Percentiles rank a stretch among this genome's conserved stretches.
Conservation (phyloP, 2,797 vertebrate genomes). For the Mormyrus proboscirostris region DNA sequence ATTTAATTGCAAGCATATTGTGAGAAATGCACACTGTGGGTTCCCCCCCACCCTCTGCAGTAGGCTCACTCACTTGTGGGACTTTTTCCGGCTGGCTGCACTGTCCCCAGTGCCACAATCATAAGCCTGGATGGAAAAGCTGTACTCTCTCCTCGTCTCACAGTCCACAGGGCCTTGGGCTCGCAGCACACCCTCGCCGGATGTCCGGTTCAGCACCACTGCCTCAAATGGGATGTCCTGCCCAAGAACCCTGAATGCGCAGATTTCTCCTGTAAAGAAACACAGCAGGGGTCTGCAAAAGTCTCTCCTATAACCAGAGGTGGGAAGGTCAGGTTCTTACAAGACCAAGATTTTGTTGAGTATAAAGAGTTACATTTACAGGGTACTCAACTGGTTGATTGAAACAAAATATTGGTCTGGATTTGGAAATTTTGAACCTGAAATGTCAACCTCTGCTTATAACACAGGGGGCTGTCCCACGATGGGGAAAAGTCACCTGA, state of each 20-base stretch:
- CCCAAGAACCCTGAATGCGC: conserved; percentile 92
- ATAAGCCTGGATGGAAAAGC: conserved; percentile 93
- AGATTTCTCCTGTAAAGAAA: conserved; percentile 78
- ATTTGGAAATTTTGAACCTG: neutral
- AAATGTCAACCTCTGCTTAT: neutral
- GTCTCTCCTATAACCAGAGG: neutral
- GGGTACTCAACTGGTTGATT: neutral
- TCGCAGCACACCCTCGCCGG: conserved; percentile 81
- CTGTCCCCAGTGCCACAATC: conserved; percentile 78
- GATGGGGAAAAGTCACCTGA: neutral
- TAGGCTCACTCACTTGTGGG: conserved; percentile 80
- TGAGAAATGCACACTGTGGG: neutral
- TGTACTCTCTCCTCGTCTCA: conserved; percentile 92
- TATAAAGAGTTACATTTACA: neutral
- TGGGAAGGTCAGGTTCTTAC: neutral
- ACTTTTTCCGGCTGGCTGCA: conserved; percentile 88
- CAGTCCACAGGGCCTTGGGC: conserved; percentile 86
- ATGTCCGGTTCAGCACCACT: conserved; percentile 86
- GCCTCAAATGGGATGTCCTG: conserved; percentile 87
- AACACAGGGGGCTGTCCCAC: neutral
- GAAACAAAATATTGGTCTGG: neutral
- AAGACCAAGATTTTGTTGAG: neutral
- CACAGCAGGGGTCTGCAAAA: neutral
- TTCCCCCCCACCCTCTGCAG: neutral
- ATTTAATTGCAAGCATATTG: neutral